Evolutionary conservation across 2,797 vertebrate genomes (phyloP).

Genomic region (Eidolon dupreanum): DNA sequence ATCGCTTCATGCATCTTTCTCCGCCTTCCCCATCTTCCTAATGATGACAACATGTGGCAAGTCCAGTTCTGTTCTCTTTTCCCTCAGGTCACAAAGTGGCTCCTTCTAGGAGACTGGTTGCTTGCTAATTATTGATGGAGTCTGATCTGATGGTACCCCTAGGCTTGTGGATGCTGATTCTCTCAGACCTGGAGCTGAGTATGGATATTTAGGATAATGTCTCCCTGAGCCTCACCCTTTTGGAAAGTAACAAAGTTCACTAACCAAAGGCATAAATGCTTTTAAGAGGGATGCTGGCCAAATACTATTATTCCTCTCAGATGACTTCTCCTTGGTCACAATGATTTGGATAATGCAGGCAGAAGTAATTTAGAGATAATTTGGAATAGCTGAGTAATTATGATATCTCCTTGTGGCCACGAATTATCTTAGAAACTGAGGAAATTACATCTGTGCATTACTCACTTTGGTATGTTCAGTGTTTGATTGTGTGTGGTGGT

Average conservation of each 20-base stretch:
- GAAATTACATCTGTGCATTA: background rate
- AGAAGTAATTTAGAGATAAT: background rate
- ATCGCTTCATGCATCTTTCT: background rate
- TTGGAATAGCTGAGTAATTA: background rate
- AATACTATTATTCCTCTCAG: background rate
- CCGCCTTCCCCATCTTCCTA: slow-evolving; percentile 25
- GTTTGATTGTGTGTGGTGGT: background rate
- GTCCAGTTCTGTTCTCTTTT: slow-evolving; percentile 5
- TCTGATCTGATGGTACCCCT: background rate
- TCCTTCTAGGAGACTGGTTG: slow-evolving; percentile 16
- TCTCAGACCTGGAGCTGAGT: background rate
- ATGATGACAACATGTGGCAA: background rate
- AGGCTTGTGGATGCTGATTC: background rate
- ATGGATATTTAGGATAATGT: background rate
- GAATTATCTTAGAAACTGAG: background rate
- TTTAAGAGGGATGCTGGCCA: background rate
- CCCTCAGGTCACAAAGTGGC: background rate
- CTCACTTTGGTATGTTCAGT: background rate
- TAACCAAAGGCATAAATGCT: background rate
- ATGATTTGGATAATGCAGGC: background rate
- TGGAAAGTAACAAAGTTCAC: background rate
- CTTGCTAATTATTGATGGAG: slow-evolving; percentile 16
- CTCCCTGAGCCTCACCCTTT: background rate
- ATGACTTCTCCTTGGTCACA: background rate
- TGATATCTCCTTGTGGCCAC: background rate